Base-by-base conservation (phyloP, 2,113 vertebrate genomes). In the Perca schrenkii region DNA sequence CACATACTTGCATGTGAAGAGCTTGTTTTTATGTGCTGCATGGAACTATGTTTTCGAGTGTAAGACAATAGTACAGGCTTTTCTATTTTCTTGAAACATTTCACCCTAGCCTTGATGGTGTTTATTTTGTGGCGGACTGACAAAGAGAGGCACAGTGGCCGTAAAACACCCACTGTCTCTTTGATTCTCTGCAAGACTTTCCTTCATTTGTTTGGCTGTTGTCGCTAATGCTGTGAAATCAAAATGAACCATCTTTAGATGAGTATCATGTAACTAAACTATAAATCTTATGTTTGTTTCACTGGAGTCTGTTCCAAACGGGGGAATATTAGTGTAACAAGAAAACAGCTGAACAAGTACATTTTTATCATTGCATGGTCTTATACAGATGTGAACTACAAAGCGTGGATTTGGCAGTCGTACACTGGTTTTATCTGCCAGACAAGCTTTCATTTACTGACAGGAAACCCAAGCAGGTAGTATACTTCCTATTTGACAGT, bases 1-100 rank as follows among this genome's bases (percentile, higher is more conserved):
- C 69, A 61, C 93, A 91, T 84, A 56, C 73, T 93, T 80, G 88
- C 88, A 93, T 93, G 91, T 85, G 86, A 90, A 84, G 85, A 60
- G 82, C 82, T 90, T 91, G 82, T 94, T 94, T 94, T 93, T 85
- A 84, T 80, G 79, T 43, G 81, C 82, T 88, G 75, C 56, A 79
- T 92, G 88, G 86, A 92, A 88, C 60, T 81, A 49, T 86, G 28
- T 91, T 91, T 91, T 83, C 8, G 46, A 70, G 79, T 22, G 15
- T 36, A 80, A 88, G 84, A 93, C 92, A 94, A 94, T 93, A 77
- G 89, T 62, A 10, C 54, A 74, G 70, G 53, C 72, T 80, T 79
- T 84, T 85, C 36, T 86, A n/a, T 86, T 83, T 87, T 92, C 61
- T 88, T 14, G 22, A 71, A 43, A 80, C 53, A 22, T 77, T 86